Evolutionary conservation across 2,888 invertebrate species (phyloP).

Genomic region (Pinctada fucata): DNA sequence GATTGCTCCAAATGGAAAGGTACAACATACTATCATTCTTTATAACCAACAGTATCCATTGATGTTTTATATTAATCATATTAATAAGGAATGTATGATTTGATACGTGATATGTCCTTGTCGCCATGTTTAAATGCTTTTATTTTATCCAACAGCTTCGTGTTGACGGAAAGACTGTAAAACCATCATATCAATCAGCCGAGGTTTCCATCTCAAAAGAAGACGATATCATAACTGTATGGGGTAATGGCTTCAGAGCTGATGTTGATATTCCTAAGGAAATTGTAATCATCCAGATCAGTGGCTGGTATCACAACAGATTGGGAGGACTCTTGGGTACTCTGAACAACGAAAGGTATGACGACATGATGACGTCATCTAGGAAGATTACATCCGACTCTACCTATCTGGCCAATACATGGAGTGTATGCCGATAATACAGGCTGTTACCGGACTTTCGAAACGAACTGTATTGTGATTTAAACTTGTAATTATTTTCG

Average conservation of each 20-base stretch:
- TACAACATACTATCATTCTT: too few species aligned
- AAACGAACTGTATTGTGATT: too few species aligned
- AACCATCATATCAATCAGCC: constrained; percentile 80
- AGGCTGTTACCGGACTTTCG: not conserved
- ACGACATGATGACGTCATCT: constrained; percentile 80
- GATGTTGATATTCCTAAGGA: constrained; percentile 77
- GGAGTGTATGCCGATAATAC: not conserved
- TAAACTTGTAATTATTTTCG: too few species aligned
- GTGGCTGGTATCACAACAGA: constrained; percentile 93
- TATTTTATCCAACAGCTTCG: too few species aligned
- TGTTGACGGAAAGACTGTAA: constrained; percentile 81
- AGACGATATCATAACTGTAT: not conserved
- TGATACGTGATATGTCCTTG: too few species aligned
- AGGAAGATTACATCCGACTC: constrained; percentile 23
- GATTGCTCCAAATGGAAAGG: too few species aligned
- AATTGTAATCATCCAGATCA: constrained; percentile 79
- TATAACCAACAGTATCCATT: too few species aligned
- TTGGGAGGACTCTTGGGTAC: constrained; percentile 92
- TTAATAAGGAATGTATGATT: not conserved
- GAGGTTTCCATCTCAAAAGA: not conserved
- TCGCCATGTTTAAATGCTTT: too few species aligned
- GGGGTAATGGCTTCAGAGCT: constrained; percentile 78
- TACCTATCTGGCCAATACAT: not conserved
- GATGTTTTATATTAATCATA: too few species aligned
- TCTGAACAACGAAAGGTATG: constrained; percentile 91